Conservation (phyloP, 2,888 invertebrate genomes). For the Meandrusa payeni region DNA sequence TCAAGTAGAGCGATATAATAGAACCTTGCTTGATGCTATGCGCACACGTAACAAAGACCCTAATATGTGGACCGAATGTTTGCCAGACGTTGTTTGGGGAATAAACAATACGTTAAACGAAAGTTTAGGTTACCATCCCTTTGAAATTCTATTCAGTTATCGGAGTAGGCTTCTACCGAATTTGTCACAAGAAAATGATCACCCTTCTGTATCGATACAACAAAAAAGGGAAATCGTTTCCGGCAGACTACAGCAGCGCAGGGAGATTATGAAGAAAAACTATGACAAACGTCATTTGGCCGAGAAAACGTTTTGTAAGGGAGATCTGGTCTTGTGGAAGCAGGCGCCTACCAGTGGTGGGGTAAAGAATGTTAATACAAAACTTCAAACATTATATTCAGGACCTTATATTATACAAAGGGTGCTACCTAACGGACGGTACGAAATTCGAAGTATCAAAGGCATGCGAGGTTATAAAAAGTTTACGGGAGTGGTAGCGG, state of each 20-base stretch:
- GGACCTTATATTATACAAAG: constrained; percentile 32
- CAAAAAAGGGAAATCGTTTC: no score
- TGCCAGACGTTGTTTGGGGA: constrained; percentile 32
- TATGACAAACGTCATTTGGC: constrained; percentile 28
- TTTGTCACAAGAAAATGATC: no score
- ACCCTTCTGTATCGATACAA: no score
- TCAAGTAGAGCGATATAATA: constrained; percentile 34
- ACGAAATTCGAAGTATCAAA: constrained; percentile 33
- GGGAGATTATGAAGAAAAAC: constrained; percentile 29
- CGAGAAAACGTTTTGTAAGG: constrained; percentile 27
- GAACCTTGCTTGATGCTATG: constrained; percentile 31
- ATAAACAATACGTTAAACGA: constrained; percentile 34
- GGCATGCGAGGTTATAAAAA: no score
- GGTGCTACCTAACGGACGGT: constrained; percentile 34
- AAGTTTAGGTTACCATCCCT: no score
- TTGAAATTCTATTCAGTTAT: no score
- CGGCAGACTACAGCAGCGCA: no score
- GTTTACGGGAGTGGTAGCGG: no score
- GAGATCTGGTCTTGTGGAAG: constrained; percentile 30
- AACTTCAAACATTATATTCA: constrained; percentile 32
- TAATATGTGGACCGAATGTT: constrained; percentile 31
- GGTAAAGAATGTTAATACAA: constrained; percentile 28
- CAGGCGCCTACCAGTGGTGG: constrained; percentile 27
- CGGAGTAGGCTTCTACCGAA: no score
- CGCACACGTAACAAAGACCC: constrained; percentile 30